Percentiles rank a stretch among this genome's conserved stretches.
Evolutionary conservation across 2,888 invertebrate genomes (phyloP).

Genomic region (Crematogaster levior): DNA sequence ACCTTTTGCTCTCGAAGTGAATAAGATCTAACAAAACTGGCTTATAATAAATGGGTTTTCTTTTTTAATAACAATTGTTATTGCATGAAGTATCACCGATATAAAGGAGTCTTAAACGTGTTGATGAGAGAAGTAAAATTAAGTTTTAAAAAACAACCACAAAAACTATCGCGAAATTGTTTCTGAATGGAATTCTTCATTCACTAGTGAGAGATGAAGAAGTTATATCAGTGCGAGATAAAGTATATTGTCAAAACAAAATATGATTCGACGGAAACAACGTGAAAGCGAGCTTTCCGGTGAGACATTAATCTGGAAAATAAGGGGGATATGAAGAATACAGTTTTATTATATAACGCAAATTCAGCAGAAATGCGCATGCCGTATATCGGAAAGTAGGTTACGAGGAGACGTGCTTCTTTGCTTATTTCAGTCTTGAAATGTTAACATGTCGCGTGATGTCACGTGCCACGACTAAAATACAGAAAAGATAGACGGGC

Average conservation of each 20-base stretch:
- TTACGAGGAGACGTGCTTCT: constrained; percentile 23
- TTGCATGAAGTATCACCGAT: neutral
- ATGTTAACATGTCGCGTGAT: constrained; percentile 19
- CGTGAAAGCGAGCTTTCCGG: neutral
- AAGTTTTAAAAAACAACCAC: neutral
- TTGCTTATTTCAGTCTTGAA: constrained; percentile 39
- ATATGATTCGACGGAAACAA: constrained; percentile 18
- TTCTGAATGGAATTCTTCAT: constrained; percentile 11
- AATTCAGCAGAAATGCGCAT: constrained; percentile 20
- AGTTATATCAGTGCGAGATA: neutral
- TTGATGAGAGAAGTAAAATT: neutral
- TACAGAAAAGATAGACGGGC: neutral
- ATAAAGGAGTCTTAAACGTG: neutral
- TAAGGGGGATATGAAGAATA: neutral
- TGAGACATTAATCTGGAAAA: constrained; percentile 13
- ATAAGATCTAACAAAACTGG: neutral
- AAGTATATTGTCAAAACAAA: constrained; percentile 19
- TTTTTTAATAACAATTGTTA: neutral
- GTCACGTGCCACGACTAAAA: constrained; percentile 22
- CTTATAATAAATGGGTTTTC: neutral
- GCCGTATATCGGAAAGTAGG: constrained; percentile 21
- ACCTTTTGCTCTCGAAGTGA: neutral
- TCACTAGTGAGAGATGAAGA: neutral
- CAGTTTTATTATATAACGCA: constrained; percentile 24
- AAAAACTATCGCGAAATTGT: constrained; percentile 47